Evolutionary conservation across 2,797 vertebrate species (phyloP), one percentile per base, ranked within the genome.

Genomic region (Hephaestus fuliginosus): DNA sequence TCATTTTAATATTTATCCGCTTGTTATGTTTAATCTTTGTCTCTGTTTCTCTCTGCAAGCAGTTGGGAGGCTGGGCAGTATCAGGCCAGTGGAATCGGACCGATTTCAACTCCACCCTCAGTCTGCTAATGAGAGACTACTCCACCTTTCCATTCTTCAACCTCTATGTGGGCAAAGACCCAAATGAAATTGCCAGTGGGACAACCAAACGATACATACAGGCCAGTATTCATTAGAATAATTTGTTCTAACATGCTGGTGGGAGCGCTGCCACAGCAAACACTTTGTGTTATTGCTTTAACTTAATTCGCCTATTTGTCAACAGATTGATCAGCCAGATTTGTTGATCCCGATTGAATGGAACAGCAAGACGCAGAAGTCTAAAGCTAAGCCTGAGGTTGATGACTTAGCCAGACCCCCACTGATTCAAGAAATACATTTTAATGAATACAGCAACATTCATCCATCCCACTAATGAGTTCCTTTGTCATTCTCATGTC

Each of bases 131-230:
- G 97, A 95, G 95, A 85, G 95, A 95, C 77, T 98, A 97, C 43
- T 92, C 83, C 81, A 96, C 97, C 28, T 99, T 97, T 79, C 97
- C 98, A 1, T 98, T 99, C 94, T 99, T 99, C 91, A 97, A 87
- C 91, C 92, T 97, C 64, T 93, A 91, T 18, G 93, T 98, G 78
- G 95, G 93, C 63, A 95, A 92, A 88, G 95, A 94, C 86, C 93
- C 92, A 17, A 88, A 74, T 55, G 93, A 96, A 80, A 83, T 78
- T 9, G 78, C 91, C 69, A 73, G 1, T 2, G 93, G 92, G 77
- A 69, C 4, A 5, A 80, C 17, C 22, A 91, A 85, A 86, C 84
- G 76, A 70, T 95, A 94, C 89, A 94, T 94, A 76, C 89, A 93
- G 93, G 92, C 80, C 66, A 70, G 85, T 76, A 12, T 62, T 13